Conservation (phyloP, 2,797 vertebrate species). For the Acrocephalus scirpaceus region DNA sequence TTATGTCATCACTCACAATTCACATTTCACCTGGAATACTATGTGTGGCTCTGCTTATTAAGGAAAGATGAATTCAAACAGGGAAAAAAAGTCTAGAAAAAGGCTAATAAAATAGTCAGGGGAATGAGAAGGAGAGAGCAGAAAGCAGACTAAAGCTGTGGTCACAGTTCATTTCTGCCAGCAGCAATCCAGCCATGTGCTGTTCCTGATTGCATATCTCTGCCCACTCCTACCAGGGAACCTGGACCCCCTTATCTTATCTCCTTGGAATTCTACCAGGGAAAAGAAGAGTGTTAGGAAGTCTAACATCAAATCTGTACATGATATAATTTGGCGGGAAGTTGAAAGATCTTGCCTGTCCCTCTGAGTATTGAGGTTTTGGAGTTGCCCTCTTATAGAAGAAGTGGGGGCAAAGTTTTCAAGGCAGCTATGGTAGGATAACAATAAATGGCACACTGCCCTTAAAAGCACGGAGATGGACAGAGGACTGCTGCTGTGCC, state of each 20-base stretch:
- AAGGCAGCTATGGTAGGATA: not conserved
- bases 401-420: not conserved
- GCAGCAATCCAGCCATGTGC: not conserved
- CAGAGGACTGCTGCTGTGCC: not conserved
- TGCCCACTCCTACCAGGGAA: not conserved
- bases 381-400: not conserved
- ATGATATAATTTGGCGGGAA: not conserved
- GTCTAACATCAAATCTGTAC: not conserved
- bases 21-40: not conserved
- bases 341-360: not conserved
- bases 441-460: not conserved
- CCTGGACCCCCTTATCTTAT: not conserved
- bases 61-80: not conserved
- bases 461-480: not conserved
- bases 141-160: not conserved
- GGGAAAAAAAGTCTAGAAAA: not conserved
- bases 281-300: not conserved
- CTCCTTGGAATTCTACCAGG: not conserved
- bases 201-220: not conserved
- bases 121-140: not conserved
- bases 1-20: not conserved
- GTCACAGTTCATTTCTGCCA: fast-evolving
- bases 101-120: not conserved
- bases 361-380: not conserved
- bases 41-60: not conserved